phyloP scores from a whole-genome alignment of 2,797 vertebrate species.

The Hydrocynus forskahlii region DNA sequence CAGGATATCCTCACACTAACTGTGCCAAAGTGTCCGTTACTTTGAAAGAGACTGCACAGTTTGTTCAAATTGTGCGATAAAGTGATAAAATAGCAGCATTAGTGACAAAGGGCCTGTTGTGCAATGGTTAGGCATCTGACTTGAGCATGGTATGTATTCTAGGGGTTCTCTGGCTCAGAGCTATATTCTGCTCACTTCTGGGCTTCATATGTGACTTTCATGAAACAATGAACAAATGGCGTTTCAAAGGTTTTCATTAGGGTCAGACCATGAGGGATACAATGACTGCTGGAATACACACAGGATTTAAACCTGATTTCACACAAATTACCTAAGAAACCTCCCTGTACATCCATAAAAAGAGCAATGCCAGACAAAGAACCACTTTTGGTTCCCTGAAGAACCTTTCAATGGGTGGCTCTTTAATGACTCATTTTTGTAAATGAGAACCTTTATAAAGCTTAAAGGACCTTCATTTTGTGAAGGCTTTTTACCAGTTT shows the following conservation, averaged over 20 bases:
- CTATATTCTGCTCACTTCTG: slow-evolving; percentile 16
- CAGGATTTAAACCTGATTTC: not conserved
- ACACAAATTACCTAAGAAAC: not conserved
- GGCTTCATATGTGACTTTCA: slow-evolving; percentile 41
- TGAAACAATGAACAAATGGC: slow-evolving; percentile 4
- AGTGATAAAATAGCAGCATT: slow-evolving; percentile 67
- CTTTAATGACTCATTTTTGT: not conserved
- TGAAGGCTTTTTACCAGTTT: not conserved
- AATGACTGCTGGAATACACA: not conserved
- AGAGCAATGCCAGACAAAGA: not conserved
- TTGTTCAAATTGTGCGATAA: slow-evolving; percentile 54
- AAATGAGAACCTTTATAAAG: not conserved
- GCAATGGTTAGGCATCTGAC: slow-evolving; percentile 70
- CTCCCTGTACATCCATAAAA: not conserved
- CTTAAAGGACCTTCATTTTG: too few species aligned
- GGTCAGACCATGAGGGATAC: not conserved
- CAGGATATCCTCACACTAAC: slow-evolving; percentile 41
- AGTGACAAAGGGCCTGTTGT: slow-evolving; percentile 73
- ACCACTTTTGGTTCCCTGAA: not conserved
- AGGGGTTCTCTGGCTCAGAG: slow-evolving; percentile 49
- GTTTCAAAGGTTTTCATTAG: slow-evolving; percentile 9
- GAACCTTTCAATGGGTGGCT: not conserved
- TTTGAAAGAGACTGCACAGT: slow-evolving; percentile 34
- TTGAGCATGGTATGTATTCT: slow-evolving; percentile 71
- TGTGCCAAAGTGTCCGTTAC: slow-evolving; percentile 44